A percentile compares a stretch with the other conserved stretches of the same genome.
phyloP scores from a whole-genome alignment of 1,140 invertebrate species.

The Harpegnathos saltator region DNA sequence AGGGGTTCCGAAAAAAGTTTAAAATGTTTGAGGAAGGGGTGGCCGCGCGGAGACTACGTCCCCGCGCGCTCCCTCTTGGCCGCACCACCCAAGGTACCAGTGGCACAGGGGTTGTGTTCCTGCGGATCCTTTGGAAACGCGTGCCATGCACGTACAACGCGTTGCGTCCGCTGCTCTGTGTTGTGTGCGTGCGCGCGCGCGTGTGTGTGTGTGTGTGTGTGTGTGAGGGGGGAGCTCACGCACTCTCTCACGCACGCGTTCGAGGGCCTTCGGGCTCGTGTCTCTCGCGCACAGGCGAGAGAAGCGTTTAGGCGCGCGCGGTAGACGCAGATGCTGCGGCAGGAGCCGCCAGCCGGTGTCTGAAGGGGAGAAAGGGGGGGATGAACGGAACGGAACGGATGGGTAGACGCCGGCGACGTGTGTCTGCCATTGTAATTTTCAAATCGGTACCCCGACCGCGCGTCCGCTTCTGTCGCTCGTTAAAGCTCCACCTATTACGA shows the following conservation, averaged over 20 bases:
- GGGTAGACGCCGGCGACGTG: conserved; percentile 79
- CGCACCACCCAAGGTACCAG: conserved; percentile 73
- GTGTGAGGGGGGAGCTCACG: neutral
- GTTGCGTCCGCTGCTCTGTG: neutral
- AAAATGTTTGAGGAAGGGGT: conserved; percentile 83
- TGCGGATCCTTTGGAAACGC: conserved; percentile 72
- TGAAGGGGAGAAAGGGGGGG: conserved; percentile 30
- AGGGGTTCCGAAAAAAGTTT: conserved; percentile 79
- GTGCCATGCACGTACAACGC: conserved; percentile 68
- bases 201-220: too few species aligned
- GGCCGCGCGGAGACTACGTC: conserved; percentile 9
- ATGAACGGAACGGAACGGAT: conserved; percentile 70
- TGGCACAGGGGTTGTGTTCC: conserved; percentile 73
- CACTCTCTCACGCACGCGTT: conserved; percentile 46
- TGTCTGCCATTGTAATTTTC: conserved; percentile 84
- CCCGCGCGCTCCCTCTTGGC: neutral
- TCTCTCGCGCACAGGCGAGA: conserved; percentile 56
- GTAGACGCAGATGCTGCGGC: conserved; percentile 82
- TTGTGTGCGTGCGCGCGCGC: too few species aligned
- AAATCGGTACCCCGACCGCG: conserved; percentile 76
- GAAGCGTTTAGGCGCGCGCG: conserved; percentile 52
- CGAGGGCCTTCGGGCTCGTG: conserved; percentile 46
- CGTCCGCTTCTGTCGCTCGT: conserved; percentile 67
- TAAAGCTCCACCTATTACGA: conserved; percentile 52
- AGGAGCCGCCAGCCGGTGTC: conserved; percentile 68